Conservation (phyloP, 2,888 invertebrate genomes). For the Alviniconcha strummeri region DNA sequence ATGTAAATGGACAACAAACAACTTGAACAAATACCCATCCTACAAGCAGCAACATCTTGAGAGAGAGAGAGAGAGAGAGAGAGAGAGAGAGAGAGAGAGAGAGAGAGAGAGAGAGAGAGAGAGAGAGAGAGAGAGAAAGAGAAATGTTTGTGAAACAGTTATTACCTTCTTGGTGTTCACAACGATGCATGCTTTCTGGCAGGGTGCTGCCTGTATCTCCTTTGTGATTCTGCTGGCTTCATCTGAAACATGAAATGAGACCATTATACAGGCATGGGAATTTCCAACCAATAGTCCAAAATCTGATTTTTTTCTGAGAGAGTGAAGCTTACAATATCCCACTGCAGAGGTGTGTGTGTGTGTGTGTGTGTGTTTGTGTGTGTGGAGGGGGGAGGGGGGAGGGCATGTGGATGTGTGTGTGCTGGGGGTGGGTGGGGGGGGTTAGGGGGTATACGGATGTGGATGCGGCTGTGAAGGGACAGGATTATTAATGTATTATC, state of each 20-base stretch:
- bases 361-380: neutral
- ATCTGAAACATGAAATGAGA: neutral
- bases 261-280: too few species aligned
- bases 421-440: neutral
- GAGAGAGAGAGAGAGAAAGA: neutral
- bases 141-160: neutral
- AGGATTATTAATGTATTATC: too few species aligned
- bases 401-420: neutral
- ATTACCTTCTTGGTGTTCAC: constrained; percentile 13
- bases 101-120: neutral
- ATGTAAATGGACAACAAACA: too few species aligned
- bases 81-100: neutral
- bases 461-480: neutral
- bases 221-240: neutral
- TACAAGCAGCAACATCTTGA: neutral
- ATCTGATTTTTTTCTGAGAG: too few species aligned
- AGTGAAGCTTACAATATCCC: too few species aligned
- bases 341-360: neutral
- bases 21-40: too few species aligned
- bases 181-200: constrained; percentile 16
- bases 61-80: neutral
- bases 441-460: neutral
- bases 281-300: too few species aligned
- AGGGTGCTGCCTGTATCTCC: neutral
- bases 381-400: neutral